A percentile compares a stretch with the other conserved stretches of the same genome.
Conservation (phyloP, 2,888 invertebrate species). For the Mystacides longicornis region DNA sequence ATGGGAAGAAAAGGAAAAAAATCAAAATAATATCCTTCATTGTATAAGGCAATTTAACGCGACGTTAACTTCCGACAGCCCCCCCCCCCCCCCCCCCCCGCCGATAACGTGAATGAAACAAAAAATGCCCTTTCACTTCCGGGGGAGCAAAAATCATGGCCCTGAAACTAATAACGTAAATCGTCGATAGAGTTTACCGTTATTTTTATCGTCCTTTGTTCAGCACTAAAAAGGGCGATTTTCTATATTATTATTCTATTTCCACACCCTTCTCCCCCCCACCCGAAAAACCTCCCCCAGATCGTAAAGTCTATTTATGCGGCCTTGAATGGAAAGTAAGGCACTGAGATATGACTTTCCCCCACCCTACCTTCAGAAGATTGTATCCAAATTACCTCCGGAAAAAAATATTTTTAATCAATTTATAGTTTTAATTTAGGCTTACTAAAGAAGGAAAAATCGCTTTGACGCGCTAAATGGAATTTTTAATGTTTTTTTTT, state of each 20-base stretch:
- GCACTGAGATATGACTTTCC: too few relatives aligned
- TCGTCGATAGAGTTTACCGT: neutral
- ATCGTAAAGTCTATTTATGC: constrained; percentile 1
- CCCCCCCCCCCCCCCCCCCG: neutral
- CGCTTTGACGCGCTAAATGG: too few relatives aligned
- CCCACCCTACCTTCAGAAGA: too few relatives aligned
- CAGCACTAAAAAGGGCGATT: neutral
- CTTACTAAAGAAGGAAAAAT: too few relatives aligned
- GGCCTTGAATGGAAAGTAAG: neutral
- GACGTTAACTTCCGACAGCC: neutral
- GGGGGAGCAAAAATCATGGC: neutral
- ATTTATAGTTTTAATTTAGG: too few relatives aligned
- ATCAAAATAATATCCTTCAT: neutral
- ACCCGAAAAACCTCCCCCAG: neutral
- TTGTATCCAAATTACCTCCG: too few relatives aligned
- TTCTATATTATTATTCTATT: neutral
- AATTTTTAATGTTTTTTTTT: too few relatives aligned
- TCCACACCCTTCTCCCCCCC: neutral
- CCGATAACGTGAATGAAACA: too few relatives aligned
- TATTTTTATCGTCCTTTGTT: constrained; percentile 2
- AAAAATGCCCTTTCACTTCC: neutral
- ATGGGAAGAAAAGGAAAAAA: too few relatives aligned
- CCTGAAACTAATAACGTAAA: neutral
- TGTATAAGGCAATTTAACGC: neutral
- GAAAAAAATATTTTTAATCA: too few relatives aligned